Base-by-base conservation (phyloP, 2,888 invertebrate species). In the Epirrhoe tristata region DNA sequence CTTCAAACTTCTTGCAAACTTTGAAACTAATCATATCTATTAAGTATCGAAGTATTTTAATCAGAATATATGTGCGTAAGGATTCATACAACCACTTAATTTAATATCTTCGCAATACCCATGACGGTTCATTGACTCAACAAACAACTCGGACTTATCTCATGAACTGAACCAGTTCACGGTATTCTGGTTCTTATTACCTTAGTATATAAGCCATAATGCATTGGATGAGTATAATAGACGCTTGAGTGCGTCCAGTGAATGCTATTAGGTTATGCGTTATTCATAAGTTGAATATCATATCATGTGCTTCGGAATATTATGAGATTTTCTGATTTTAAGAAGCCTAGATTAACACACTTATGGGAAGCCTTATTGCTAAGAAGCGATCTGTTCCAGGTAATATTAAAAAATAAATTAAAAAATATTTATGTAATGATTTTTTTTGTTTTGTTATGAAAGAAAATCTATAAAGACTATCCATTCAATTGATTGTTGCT, bases 111-210 rank as follows among this genome's bases (percentile, higher is more conserved):
- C 50, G n/a, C 6, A 16, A 34, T 53, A 53, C 58, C 52, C 39
- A n/a, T 36, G 24, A 46, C 34, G 53, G 58, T 62, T 61, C 66
- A 51, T 58, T 53, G 61, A 61, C 53, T 54, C 31, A 31, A 32
- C 50, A 58, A 66, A 57, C 36, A 60, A 46, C 14, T 32, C 36
- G 24, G 53, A 54, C 51, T 46, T 51, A 14, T 12, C 52, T 36
- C 14, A 24, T 24, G 36, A 57, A 36, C 10, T 24, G 24, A 24
- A 24, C 24, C 24, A 52, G 2, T n/a, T 1, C 24, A 52, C 6
- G 17, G 14, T 14, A 60, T 52, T 43, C 3, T 52, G 31, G 48
- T 16, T 39, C n/a, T 34, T 52, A 57, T 17, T 6, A 0, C 10
- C 32, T 14, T 31, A 5, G 12, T 3, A 14, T 57, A 57, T 6